A percentile compares a stretch with the other conserved stretches of the same genome.
Conservation (phyloP, 2,113 vertebrate genomes). For the Probosciger aterrimus region DNA sequence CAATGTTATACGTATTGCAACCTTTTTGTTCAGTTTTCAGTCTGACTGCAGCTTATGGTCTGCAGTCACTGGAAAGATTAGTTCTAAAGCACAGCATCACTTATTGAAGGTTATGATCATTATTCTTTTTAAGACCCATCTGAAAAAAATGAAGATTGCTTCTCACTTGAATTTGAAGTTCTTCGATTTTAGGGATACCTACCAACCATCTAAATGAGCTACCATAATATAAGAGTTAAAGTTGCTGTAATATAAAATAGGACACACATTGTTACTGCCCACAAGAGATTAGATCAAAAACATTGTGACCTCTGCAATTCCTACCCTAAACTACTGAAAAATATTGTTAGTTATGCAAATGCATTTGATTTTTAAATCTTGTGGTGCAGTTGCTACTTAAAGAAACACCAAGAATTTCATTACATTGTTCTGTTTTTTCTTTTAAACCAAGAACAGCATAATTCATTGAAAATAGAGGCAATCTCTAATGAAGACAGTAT, state of each 20-base stretch:
- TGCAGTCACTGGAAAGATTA: neutral
- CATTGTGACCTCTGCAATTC: neutral
- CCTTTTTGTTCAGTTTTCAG: constrained; percentile 18
- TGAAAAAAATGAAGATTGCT: neutral
- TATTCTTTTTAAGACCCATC: neutral
- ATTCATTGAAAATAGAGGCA: neutral
- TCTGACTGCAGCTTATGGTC: neutral
- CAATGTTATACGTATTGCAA: neutral
- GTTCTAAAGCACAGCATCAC: constrained; percentile 39
- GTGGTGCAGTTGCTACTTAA: neutral
- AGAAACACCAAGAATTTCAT: neutral
- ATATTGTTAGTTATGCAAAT: neutral
- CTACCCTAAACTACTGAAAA: neutral
- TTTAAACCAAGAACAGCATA: neutral
- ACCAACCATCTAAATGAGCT: neutral
- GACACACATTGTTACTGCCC: neutral
- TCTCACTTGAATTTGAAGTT: neutral
- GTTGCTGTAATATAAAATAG: neutral
- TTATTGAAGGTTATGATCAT: neutral
- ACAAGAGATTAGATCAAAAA: neutral
- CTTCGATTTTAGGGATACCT: neutral
- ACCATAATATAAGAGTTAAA: neutral
- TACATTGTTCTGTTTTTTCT: neutral
- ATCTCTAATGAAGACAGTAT: neutral
- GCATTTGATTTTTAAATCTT: neutral